Evolutionary conservation across 1,140 invertebrate genomes (phyloP), one percentile per base, ranked within the genome.

Genomic region (Trachymyrmex septentrionalis): DNA sequence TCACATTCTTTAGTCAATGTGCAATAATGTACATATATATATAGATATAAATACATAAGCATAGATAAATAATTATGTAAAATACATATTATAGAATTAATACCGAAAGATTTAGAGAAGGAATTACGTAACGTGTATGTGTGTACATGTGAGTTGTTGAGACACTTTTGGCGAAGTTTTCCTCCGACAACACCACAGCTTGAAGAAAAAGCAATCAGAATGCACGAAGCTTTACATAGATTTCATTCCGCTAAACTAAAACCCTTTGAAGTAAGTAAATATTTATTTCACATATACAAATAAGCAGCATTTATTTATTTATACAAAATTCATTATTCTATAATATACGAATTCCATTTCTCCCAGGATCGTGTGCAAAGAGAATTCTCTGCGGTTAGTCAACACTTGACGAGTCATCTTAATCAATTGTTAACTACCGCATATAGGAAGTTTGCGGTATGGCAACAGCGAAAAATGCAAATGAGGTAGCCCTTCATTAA

Each of bases 131-230:
- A 97, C 85, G 95, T 99, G 48, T 99, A 99, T 95, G 96, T 97
- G 16, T 98, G 98, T 19, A 95, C 98, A 2, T 97, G 97, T 87
- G 99, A 99, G 96, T 95, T 99, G 63, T 94, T 99, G 9, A 96
- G 98, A 81, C 98, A 99, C 95, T 99, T 99, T 95, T 99, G 99
- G 99, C 96, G 97, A 38, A 98, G 98, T 94, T 99, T 99, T 95
- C 99, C 99, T 67, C 97, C 98, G 14, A 98, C 97, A 0, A 97
- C 97, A 9, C 96, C 97, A 55, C 96, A 97, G 73, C 94, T 97
- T 14, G 97, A 98, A 92, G 97, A 98, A 48, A 98, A 99, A 95
- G 97, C 98, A 1, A 96, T 97, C 27, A 97, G 97, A 91, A 99
- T 99, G 97, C 97, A 99, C 86, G 97, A 98, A 88, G 98, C 98